Base-by-base conservation (phyloP, 2,797 vertebrate species). In the Macroramphosus scolopax region DNA sequence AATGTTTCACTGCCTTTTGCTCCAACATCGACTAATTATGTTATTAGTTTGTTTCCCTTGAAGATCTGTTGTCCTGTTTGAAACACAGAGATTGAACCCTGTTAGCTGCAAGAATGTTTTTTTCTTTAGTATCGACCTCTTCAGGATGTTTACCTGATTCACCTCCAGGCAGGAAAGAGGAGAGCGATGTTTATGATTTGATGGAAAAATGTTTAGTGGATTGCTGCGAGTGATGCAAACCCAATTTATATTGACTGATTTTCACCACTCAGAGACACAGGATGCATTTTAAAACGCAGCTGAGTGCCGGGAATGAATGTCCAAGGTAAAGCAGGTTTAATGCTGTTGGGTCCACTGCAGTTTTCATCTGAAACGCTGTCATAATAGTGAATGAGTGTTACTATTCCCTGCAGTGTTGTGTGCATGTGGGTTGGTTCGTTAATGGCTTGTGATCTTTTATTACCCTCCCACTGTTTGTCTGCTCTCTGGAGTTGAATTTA, bases 141-240 rank as follows among this genome's bases (percentile, higher is more conserved):
- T 70, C 63, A 54, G 67, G 61, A 75, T 75, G 71, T 77, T 77
- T 77, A 70, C 66, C 68, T 77, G 63, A 74, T 74, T 72, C 60
- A 54, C 44, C 53, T 71, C 53, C 53, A 64, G 68, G 51, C 62
- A 72, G 68, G 69, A 78, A 71, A 63, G 48, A 58, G 58, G 41
- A 59, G 37, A 63, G 48, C 34, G 68, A 57, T 76, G 68, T 74
- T 80, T 63, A 61, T 82, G 62, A 71, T 76, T 69, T 62, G 46
- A 78, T 77, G 62, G 67, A 64, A 82, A 81, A 54, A 59, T 33
- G 43, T 77, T 80, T 53, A 60, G 56, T 52, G 46, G 55, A 63
- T 68, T 65, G 63, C 74, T 68, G 52, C 64, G 68, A 72, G 44
- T 2, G 14, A 81, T 71, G 42, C 44, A 70, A 78, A 87, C 60